Evolutionary conservation across 2,113 vertebrate species (phyloP).

Genomic region (Hoplias malabaricus): DNA sequence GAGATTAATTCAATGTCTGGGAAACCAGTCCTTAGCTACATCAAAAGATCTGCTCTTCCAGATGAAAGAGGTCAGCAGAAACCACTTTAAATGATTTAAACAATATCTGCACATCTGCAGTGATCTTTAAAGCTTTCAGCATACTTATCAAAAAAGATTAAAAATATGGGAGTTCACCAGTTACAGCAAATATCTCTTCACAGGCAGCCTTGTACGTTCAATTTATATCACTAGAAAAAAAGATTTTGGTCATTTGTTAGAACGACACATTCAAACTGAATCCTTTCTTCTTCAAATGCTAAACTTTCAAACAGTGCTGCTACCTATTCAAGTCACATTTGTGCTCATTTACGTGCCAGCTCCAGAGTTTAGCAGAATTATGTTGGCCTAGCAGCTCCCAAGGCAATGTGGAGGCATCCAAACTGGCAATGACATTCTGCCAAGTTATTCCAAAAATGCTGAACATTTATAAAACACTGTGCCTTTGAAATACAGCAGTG

Average conservation of each 20-base stretch:
- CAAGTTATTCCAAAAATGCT: background rate
- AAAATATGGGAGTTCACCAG: too few species aligned
- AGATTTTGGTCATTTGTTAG: too few species aligned
- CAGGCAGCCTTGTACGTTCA: too few species aligned
- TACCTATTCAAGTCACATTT: background rate
- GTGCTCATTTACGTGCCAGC: background rate
- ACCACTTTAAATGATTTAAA: background rate
- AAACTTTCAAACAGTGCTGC: background rate
- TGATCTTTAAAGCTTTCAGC: too few species aligned
- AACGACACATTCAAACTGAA: background rate
- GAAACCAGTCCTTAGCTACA: background rate
- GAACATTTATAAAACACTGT: constrained; percentile 45
- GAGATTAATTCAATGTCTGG: background rate
- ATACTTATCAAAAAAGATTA: too few species aligned
- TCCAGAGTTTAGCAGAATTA: background rate
- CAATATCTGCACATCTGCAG: too few species aligned
- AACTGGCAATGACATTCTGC: background rate
- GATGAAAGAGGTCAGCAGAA: background rate
- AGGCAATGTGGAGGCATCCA: background rate
- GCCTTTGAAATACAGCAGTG: background rate
- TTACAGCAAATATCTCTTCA: too few species aligned
- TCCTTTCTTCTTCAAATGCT: background rate
- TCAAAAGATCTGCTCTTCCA: background rate
- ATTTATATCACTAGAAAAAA: too few species aligned
- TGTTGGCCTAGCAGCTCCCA: background rate